Percentiles rank a stretch among this genome's conserved stretches.
Evolutionary conservation across 2,797 vertebrate species (phyloP).

Genomic region (Chiroxiphia lanceolata): DNA sequence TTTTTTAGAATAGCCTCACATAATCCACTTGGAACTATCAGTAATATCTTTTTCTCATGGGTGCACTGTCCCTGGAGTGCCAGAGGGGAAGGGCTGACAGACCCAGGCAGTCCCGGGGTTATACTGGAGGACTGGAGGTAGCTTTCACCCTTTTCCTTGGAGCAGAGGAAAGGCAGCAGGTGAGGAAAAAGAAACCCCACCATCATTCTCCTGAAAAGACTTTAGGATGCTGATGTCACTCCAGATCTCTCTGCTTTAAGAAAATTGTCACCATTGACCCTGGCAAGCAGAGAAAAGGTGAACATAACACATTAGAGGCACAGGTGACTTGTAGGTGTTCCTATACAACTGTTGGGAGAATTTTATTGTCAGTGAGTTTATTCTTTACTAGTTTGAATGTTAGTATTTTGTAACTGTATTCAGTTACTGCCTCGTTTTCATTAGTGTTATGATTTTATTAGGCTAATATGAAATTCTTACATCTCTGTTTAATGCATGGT

Average conservation of each 20-base stretch:
- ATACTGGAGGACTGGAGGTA: accelerated
- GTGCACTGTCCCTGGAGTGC: not conserved
- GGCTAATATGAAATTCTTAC: not conserved
- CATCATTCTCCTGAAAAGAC: not conserved
- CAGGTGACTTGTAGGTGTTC: not conserved
- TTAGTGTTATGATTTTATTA: not conserved
- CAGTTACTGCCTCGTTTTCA: not conserved
- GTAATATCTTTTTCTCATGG: not conserved
- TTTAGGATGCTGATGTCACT: not conserved
- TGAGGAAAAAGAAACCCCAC: not conserved
- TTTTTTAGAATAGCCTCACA: not conserved
- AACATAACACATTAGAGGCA: accelerated
- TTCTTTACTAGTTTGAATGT: not conserved
- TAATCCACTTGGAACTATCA: not conserved
- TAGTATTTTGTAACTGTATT: not conserved
- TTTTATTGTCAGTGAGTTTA: not conserved
- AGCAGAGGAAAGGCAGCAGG: not conserved
- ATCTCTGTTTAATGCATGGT: not conserved
- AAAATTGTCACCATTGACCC: not conserved
- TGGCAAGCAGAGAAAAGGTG: not conserved
- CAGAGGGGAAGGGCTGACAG: accelerated
- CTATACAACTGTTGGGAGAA: not conserved
- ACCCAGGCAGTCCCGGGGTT: accelerated
- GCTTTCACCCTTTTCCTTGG: not conserved
- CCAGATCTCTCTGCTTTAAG: not conserved